Evolutionary conservation across 2,113 vertebrate species (phyloP).

Genomic region (Brienomyrus brachyistius): DNA sequence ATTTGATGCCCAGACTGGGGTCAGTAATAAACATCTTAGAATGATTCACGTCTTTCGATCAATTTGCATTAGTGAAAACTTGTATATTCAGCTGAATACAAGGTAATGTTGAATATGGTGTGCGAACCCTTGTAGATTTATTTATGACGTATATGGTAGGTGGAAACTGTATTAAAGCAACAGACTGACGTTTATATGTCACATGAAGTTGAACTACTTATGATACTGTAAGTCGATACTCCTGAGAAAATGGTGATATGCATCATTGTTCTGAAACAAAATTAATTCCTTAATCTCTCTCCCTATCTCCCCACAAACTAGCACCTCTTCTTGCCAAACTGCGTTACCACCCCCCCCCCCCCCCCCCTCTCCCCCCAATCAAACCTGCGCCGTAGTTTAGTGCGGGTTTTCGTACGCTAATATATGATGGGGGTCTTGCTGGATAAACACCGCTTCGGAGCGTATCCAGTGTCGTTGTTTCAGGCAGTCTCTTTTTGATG

Average conservation of each 20-base stretch:
- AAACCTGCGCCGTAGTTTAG: neutral
- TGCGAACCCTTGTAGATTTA: neutral
- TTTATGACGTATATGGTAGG: neutral
- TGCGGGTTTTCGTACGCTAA: neutral
- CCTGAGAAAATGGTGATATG: neutral
- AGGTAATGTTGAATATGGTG: neutral
- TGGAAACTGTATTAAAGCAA: neutral
- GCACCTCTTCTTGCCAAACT: neutral
- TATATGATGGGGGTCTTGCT: neutral
- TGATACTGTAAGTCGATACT: neutral
- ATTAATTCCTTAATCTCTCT: neutral
- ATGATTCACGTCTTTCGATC: neutral
- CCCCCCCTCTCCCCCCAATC: too few relatives aligned
- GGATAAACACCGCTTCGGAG: neutral
- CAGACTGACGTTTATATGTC: neutral
- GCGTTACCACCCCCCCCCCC: too few relatives aligned
- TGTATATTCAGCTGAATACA: neutral
- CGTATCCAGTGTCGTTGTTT: neutral
- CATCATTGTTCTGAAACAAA: neutral
- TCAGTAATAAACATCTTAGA: neutral
- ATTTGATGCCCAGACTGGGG: neutral
- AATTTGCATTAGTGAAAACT: neutral
- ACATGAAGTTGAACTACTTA: neutral
- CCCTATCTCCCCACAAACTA: neutral
- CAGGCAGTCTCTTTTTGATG: conserved; percentile 26